Percentiles rank a stretch among this genome's conserved stretches.
phyloP scores from a whole-genome alignment of 2,113 vertebrate genomes.

The Microtus richardsoni region DNA sequence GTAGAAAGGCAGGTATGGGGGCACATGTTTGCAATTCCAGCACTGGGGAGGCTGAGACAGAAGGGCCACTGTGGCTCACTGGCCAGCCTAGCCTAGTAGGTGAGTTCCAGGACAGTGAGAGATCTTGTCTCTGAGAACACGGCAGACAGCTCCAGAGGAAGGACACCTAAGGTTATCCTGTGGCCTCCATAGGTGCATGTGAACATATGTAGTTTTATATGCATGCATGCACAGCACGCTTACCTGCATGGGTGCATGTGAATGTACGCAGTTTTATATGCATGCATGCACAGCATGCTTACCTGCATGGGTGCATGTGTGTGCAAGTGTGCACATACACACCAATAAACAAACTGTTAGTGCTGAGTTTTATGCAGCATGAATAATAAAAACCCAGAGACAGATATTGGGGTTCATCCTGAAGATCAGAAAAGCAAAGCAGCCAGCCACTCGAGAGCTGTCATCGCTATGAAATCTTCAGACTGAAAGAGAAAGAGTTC shows the following conservation, averaged over 20 bases:
- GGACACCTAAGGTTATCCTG: neutral
- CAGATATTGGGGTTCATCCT: too few relatives aligned
- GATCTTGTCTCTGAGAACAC: neutral
- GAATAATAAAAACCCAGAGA: too few relatives aligned
- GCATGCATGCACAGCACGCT: fast-evolving
- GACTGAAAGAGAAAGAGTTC: too few relatives aligned
- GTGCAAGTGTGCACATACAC: neutral
- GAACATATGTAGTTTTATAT: too few relatives aligned
- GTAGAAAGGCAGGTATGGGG: neutral
- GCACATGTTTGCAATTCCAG: too few relatives aligned
- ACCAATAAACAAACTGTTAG: neutral
- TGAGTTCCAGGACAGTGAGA: neutral
- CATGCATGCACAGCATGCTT: neutral
- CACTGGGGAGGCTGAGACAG: neutral
- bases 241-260: too few relatives aligned
- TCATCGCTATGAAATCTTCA: too few relatives aligned
- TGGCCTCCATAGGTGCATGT: neutral
- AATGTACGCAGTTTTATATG: too few relatives aligned
- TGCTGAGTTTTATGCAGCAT: neutral
- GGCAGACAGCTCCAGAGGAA: neutral
- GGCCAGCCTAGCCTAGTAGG: neutral
- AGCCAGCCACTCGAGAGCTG: too few relatives aligned
- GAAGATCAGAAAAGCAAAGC: too few relatives aligned
- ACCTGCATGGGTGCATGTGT: neutral
- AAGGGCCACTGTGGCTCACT: neutral